phyloP scores from a whole-genome alignment of 2,888 invertebrate species.

The Trilocha varians region DNA sequence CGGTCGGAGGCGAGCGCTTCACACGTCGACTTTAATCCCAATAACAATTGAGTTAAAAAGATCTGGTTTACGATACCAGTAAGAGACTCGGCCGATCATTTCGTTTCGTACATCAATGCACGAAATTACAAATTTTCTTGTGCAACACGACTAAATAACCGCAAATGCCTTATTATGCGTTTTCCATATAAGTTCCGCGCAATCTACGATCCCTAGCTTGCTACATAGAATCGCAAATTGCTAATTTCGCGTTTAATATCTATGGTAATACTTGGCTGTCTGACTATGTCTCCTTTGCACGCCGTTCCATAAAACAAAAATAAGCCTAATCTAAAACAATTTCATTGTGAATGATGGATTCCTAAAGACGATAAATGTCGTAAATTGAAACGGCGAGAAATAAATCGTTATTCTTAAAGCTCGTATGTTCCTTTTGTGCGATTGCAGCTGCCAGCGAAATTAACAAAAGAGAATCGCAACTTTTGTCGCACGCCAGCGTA shows the following conservation, averaged over 20 bases:
- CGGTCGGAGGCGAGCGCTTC: constrained; percentile 38
- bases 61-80: constrained; percentile 52
- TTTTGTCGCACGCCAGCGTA: constrained; percentile 59
- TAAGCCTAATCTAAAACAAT: too few relatives aligned
- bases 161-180: constrained; percentile 71
- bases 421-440: constrained; percentile 51
- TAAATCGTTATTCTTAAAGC: background rate
- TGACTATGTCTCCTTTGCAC: too few relatives aligned
- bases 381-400: background rate
- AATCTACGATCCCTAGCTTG: constrained; percentile 60
- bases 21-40: constrained; percentile 48
- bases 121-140: constrained; percentile 68
- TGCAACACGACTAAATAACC: constrained; percentile 68
- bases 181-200: constrained; percentile 68
- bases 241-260: constrained; percentile 53
- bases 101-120: constrained; percentile 49
- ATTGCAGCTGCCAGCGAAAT: constrained; percentile 58
- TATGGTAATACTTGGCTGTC: too few relatives aligned
- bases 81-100: constrained; percentile 44
- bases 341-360: background rate
- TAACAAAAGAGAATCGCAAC: constrained; percentile 61
- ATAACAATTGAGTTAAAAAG: constrained; percentile 54
- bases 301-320: too few relatives aligned
- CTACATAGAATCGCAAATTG: constrained; percentile 48
- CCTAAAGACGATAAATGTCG: background rate